Evolutionary conservation across 2,888 invertebrate genomes (phyloP).

Genomic region (Apodemia duryi): DNA sequence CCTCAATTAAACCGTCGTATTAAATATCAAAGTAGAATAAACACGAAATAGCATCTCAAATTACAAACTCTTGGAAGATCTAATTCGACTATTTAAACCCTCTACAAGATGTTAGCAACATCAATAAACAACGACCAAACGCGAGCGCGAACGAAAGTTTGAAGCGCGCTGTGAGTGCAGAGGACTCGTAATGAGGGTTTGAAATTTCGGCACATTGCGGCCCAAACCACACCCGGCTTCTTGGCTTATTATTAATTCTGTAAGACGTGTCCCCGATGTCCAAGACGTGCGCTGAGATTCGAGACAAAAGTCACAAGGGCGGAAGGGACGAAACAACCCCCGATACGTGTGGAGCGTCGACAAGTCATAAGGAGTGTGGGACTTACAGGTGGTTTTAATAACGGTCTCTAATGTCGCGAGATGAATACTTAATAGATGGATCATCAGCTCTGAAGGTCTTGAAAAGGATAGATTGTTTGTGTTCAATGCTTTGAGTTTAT

Average conservation of each 20-base stretch:
- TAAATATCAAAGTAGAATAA: constrained; percentile 22
- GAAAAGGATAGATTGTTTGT: constrained; percentile 30
- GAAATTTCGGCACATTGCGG: constrained; percentile 77
- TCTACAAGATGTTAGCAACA: constrained; percentile 67
- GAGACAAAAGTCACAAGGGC: constrained; percentile 76
- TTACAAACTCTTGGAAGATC: constrained; percentile 56
- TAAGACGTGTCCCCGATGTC: constrained; percentile 80
- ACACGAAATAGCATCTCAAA: constrained; percentile 25
- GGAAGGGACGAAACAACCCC: constrained; percentile 53
- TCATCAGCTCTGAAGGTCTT: constrained; percentile 43
- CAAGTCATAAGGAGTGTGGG: constrained; percentile 59
- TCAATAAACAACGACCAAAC: constrained; percentile 71
- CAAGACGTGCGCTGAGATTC: constrained; percentile 79
- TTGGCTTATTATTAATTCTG: constrained; percentile 81
- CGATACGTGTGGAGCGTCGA: constrained; percentile 63
- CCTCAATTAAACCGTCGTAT: background rate
- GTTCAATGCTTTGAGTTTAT: constrained; percentile 1
- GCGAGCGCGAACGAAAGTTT: constrained; percentile 71
- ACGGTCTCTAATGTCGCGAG: constrained; percentile 74
- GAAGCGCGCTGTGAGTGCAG: constrained; percentile 72
- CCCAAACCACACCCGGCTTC: constrained; percentile 74
- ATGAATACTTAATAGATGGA: constrained; percentile 77
- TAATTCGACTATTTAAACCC: constrained; percentile 72
- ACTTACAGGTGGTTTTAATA: constrained; percentile 79
- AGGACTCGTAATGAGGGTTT: constrained; percentile 75